A percentile compares a stretch with the other conserved stretches of the same genome.
Conservation (phyloP, 2,888 invertebrate genomes). For the Epirrhoe alternata region DNA sequence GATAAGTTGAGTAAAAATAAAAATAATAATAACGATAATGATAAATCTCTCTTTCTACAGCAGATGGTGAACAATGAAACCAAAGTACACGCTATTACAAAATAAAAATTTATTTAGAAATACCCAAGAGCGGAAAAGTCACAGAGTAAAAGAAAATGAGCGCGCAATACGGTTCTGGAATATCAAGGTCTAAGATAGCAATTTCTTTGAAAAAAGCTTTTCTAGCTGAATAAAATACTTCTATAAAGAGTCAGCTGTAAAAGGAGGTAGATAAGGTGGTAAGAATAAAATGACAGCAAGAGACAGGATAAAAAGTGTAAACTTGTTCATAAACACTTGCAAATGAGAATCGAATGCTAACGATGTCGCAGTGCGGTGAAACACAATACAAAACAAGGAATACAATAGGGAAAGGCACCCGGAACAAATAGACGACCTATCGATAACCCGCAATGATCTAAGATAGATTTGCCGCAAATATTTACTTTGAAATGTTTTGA, state of each 20-base stretch:
- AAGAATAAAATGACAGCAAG: neutral
- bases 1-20: no score
- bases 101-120: neutral
- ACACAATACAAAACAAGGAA: constrained; percentile 42
- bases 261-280: constrained; percentile 1
- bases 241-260: neutral
- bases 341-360: constrained; percentile 46
- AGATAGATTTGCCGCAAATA: constrained; percentile 20
- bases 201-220: neutral
- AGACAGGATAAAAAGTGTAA: constrained; percentile 10
- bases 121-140: constrained; percentile 4
- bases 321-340: constrained; percentile 34
- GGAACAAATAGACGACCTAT: constrained; percentile 33
- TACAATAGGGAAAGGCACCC: constrained; percentile 48
- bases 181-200: constrained; percentile 12
- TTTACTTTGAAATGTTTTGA: constrained; percentile 18
- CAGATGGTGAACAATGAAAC: neutral
- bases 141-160: constrained; percentile 3
- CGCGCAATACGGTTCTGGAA: constrained; percentile 1
- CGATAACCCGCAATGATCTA: constrained; percentile 30
- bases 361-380: constrained; percentile 53
- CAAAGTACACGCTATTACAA: neutral
- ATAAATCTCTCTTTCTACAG: neutral
- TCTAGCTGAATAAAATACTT: neutral
- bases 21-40: no score